Conservation (phyloP, 2,888 invertebrate species). For the Zaprionus lineosus region DNA sequence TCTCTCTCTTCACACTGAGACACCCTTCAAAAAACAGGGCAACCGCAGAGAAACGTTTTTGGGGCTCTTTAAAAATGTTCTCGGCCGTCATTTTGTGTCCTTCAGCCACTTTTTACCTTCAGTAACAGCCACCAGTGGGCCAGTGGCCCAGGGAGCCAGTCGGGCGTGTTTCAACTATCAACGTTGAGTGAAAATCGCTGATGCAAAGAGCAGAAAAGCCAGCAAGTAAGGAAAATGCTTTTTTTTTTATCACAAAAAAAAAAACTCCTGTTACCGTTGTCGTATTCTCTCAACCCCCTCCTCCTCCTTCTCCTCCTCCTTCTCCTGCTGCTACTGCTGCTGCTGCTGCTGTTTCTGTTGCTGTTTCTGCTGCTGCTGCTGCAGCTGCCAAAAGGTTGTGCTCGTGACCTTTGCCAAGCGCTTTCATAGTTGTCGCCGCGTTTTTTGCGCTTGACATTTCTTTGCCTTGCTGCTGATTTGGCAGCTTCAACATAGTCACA, state of each 20-base stretch:
- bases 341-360: constrained; percentile 13
- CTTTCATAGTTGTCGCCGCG: constrained; percentile 67
- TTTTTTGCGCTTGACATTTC: constrained; percentile 59
- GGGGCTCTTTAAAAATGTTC: constrained; percentile 44
- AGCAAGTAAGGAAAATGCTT: constrained; percentile 40
- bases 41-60: constrained; percentile 35
- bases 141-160: constrained; percentile 41
- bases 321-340: constrained; percentile 24
- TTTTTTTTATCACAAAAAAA: too few species aligned
- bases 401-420: constrained; percentile 72
- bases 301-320: too few species aligned
- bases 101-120: constrained; percentile 48
- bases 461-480: constrained; percentile 68
- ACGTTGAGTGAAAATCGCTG: constrained; percentile 72
- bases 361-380: constrained; percentile 27
- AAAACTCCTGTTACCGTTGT: too few species aligned
- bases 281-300: too few species aligned
- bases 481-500: constrained; percentile 29
- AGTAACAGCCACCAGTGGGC: constrained; percentile 33
- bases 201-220: constrained; percentile 49
- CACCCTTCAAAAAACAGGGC: too few species aligned
- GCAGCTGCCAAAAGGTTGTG: constrained; percentile 73
- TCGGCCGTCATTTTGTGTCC: constrained; percentile 31
- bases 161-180: constrained; percentile 63
- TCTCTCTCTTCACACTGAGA: too few species aligned